Percentiles rank a stretch among this genome's conserved stretches.
phyloP scores from a whole-genome alignment of 2,797 vertebrate species.

The Gastrophryne carolinensis region DNA sequence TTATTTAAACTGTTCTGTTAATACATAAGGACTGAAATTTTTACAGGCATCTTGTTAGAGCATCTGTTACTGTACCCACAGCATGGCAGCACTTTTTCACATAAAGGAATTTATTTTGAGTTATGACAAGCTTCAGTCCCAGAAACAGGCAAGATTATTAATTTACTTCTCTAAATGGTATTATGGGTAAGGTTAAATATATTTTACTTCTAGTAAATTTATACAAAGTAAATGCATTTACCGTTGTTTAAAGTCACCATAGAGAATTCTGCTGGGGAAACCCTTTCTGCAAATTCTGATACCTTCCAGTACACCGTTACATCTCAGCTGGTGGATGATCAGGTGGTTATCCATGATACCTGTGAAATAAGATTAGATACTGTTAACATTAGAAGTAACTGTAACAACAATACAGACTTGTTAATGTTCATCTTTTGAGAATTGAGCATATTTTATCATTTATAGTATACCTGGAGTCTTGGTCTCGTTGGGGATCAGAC shows the following conservation, averaged over 20 bases:
- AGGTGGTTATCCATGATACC: constrained; percentile 66
- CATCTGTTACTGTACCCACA: too few relatives aligned
- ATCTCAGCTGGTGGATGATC: constrained; percentile 73
- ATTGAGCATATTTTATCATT: background rate
- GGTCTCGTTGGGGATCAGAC: constrained; percentile 28
- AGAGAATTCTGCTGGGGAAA: constrained; percentile 74
- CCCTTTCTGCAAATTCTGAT: constrained; percentile 76
- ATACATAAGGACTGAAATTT: too few relatives aligned
- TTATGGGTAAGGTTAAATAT: too few relatives aligned
- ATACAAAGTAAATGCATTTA: too few relatives aligned
- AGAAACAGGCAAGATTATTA: too few relatives aligned
- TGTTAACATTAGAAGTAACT: background rate
- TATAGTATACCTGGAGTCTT: constrained; percentile 22
- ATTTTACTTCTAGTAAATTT: too few relatives aligned
- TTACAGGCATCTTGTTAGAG: too few relatives aligned
- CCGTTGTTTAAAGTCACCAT: constrained; percentile 77
- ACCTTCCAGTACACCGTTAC: constrained; percentile 72
- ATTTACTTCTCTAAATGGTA: too few relatives aligned
- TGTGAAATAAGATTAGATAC: background rate
- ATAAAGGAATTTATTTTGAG: too few relatives aligned
- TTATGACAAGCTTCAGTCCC: too few relatives aligned
- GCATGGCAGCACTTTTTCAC: too few relatives aligned
- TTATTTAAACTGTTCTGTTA: too few relatives aligned
- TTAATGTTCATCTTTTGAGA: background rate
- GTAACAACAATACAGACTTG: background rate